phyloP scores from a whole-genome alignment of 2,888 invertebrate genomes.

The Nineta flava region DNA sequence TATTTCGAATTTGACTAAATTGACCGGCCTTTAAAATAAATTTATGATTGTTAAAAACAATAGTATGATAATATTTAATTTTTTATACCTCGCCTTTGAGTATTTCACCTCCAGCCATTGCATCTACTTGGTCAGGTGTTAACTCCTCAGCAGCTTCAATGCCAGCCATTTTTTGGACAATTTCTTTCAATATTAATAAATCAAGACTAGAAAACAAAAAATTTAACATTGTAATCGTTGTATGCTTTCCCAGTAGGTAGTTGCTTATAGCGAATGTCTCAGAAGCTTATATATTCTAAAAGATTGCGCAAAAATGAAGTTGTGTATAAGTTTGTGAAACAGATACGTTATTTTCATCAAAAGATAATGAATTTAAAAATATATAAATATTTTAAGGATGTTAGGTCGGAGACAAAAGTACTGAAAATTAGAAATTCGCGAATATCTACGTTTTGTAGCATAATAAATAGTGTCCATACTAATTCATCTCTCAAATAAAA shows the following conservation, averaged over 20 bases:
- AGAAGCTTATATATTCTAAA: no score
- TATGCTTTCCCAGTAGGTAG: neutral
- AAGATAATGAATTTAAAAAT: no score
- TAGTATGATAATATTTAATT: neutral
- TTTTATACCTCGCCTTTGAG: constrained; percentile 72
- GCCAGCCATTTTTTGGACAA: constrained; percentile 98
- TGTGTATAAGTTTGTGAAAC: no score
- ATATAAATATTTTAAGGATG: no score
- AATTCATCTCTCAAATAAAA: no score
- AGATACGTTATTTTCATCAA: no score
- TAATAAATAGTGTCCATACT: no score
- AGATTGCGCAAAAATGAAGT: no score
- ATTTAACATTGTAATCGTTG: constrained; percentile 4
- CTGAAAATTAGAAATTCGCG: no score
- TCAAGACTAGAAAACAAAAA: constrained; percentile 49
- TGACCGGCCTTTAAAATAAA: constrained; percentile 67
- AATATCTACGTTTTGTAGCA: no score
- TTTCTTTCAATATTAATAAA: constrained; percentile 84
- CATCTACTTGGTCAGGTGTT: constrained; percentile 90
- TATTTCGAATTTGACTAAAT: constrained; percentile 92
- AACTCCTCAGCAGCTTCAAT: constrained; percentile 94
- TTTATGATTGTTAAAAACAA: neutral
- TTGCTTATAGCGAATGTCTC: no score
- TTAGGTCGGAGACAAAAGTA: no score
- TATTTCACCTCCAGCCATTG: constrained; percentile 93